Base-by-base conservation (phyloP, 2,797 vertebrate species). In the Microctenopoma stevenorrisi region DNA sequence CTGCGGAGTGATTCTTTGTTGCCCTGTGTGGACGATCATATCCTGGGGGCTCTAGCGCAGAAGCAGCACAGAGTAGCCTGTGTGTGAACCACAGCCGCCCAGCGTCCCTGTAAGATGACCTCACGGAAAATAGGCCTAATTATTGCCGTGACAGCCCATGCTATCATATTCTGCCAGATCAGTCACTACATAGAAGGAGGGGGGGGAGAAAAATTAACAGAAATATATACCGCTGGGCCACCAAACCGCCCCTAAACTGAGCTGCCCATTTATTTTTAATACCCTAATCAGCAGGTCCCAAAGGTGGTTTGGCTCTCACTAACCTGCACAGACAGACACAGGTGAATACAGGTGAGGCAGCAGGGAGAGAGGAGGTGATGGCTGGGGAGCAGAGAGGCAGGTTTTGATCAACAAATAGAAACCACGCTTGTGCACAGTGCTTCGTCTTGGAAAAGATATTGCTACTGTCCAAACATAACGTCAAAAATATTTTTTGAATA, bases 91-190 rank as follows among this genome's bases (percentile, higher is more conserved):
- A 92, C 91, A 93, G 93, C 91, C 92, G 94, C 91, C 91, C 91
- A 87, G 92, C 90, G 86, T 92, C 90, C 89, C 91, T 93, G 94
- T 94, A 94, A 94, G 88, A 83, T 92, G 94, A 94, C 92, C 93
- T 92, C 91, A 92, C 64, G 92, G 93, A 94, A 95, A 94, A 95
- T 93, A 90, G 89, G 90, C 87, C 93, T 94, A 94, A 95, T 94
- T 94, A 94, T 93, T 91, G 91, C 90, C 82, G 92, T 94, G 93
- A 95, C 92, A 92, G 93, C 86, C 92, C 80, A 59, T 79, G 91
- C 93, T 94, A 94, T 94, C 94, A 94, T 93, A 94, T 94, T 94
- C 93, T 89, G 90, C 90, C 87, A 89, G 91, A 93, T 92, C 91
- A 92, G 91, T 91, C 91, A 87, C 87, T 88, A 90, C 87, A 83